phyloP scores from a whole-genome alignment of 2,888 invertebrate species.

The Copidosoma aretas region DNA sequence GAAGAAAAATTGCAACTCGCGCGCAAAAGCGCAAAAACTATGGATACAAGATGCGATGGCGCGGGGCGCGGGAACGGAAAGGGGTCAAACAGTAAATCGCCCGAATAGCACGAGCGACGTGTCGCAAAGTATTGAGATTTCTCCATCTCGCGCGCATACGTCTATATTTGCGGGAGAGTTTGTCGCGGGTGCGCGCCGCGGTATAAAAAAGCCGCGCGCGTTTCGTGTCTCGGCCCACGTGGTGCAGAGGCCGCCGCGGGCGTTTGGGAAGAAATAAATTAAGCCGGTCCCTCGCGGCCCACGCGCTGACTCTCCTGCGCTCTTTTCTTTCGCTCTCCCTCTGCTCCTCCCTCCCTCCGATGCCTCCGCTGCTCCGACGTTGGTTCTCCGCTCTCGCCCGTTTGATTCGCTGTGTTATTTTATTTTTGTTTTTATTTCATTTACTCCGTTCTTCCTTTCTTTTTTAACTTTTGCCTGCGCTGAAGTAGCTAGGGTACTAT shows the following conservation, averaged over 20 bases:
- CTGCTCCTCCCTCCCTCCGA: conserved; percentile 7
- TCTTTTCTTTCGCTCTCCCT: conserved; percentile 8
- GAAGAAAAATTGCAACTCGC: no score
- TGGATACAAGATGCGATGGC: no score
- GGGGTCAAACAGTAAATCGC: no score
- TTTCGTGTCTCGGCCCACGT: conserved; percentile 47
- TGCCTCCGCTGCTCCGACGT: neutral
- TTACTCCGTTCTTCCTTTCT: neutral
- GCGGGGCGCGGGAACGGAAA: no score
- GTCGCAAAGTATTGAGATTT: neutral
- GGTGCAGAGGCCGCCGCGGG: conserved; percentile 42
- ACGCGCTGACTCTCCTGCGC: conserved; percentile 43
- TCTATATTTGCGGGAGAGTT: neutral
- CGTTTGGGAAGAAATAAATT: conserved; percentile 55
- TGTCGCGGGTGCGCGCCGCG: no score
- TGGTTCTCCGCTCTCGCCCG: conserved; percentile 12
- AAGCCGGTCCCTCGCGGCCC: conserved; percentile 48
- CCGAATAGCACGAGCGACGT: no score
- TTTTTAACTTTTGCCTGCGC: no score
- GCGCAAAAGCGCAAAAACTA: no score
- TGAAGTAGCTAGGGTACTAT: no score
- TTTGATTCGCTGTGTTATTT: no score
- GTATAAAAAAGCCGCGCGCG: neutral
- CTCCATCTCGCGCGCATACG: neutral
- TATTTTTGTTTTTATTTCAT: no score